These are phyloP conservation scores for Dryobota labecula DNA, from an alignment of 2,888 invertebrate genomes.

Conservation along the genomic window DNA sequence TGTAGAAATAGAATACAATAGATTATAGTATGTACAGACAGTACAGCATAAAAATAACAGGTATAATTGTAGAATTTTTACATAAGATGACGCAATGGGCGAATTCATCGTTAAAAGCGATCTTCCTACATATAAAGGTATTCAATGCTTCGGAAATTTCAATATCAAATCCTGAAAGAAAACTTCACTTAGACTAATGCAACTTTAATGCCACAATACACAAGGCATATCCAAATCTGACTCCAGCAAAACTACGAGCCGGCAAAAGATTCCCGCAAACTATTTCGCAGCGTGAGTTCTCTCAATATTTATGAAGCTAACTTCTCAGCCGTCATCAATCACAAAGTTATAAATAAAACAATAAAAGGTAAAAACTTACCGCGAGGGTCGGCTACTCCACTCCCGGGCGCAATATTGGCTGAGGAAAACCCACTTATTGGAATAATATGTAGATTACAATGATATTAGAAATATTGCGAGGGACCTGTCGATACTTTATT, in stretches of 20 bases:
- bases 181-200: constrained; percentile 18
- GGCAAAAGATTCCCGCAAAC: constrained; percentile 70
- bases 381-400: constrained; percentile 84
- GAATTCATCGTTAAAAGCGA: too few relatives aligned
- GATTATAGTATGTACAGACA: too few relatives aligned
- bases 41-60: too few relatives aligned
- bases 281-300: constrained; percentile 84
- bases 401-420: constrained; percentile 84
- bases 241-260: constrained; percentile 64
- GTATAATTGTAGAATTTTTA: too few relatives aligned
- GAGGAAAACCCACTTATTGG: constrained; percentile 88
- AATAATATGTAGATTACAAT: constrained; percentile 90
- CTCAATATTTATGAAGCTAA: constrained; percentile 90
- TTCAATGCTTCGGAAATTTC: background rate
- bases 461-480: constrained; percentile 85
- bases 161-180: background rate
- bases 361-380: constrained; percentile 90
- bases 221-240: constrained; percentile 59
- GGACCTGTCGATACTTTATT: constrained; percentile 83
- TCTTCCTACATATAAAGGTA: too few relatives aligned
- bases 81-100: too few relatives aligned
- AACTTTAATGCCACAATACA: constrained; percentile 42
- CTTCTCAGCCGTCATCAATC: constrained; percentile 89
- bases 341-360: constrained; percentile 91
- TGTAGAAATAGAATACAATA: too few relatives aligned